A percentile compares a stretch with the other conserved stretches of the same genome.
These are phyloP conservation scores for Pan troglodytes DNA, from an alignment of 2,113 vertebrate species.

Conservation along the genomic window NHGRI_mPanTro3-v2.1_pri NC_072407.2:91636001-91636500, in stretches of 20 bases:
- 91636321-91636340: neutral
- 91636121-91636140: neutral
- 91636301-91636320: neutral
- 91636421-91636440: neutral
- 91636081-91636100: neutral
- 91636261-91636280: neutral
- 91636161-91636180: neutral
- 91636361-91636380: conserved; percentile 45
- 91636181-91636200: neutral
- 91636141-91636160: neutral
- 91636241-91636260: neutral
- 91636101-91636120: neutral
- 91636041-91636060: conserved; percentile 98
- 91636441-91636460: neutral
- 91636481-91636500: neutral
- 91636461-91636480: neutral
- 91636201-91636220: neutral
- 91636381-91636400: neutral
- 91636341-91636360: neutral
- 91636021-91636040: conserved; percentile 96
- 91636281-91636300: neutral
- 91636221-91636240: accelerated
- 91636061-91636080: conserved; percentile 71
- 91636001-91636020: conserved; percentile 93
- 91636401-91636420: conserved; percentile 9